Evolutionary conservation across 2,113 vertebrate species (phyloP), one percentile per base, ranked within the genome.

Genomic region (Jacana jacana): DNA sequence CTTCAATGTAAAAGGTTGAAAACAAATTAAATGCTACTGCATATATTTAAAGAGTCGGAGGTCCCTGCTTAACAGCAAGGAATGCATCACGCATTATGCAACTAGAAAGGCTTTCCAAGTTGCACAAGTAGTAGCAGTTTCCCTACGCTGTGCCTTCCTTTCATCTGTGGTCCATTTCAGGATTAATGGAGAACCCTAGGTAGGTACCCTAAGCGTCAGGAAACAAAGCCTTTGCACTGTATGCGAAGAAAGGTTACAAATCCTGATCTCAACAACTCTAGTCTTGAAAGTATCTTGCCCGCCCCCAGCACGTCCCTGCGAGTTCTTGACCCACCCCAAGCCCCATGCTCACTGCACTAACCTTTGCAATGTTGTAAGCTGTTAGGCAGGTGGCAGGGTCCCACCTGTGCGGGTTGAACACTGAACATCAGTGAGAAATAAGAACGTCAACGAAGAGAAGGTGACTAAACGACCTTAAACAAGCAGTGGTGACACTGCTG

Each of bases 311-410:
- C 15, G 25, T 28, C 27, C 7, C 7, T 42, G 24, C 23, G 7
- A 3, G 17, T 65, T 33, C 55, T 64, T n/a, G 61, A 24, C 23
- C 44, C 44, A 46, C 15, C 24, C n/a, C 7, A 9, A 17, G 6
- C 6, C 35, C 9, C 10, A 4, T 10, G 2, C 5, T 7, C 33
- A 30, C 20, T 75, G n/a, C 0, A 4, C 27, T 40, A 30, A 66
- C 28, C 17, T 76, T n/a, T 30, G 33, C 1, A 5, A 80, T 57
- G 22, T 2, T 30, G 17, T 11, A 58, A 70, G 14, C 25, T 24
- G 9, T 66, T 7, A 44, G 57, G 81, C 13, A 28, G 11, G 3
- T 13, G 15, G 10, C n/a, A 75, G 31, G 20, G 22, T 30, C 30
- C 10, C 27, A 12, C 17, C 48, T 51, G 22, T 19, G n/a, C n/a